These are phyloP conservation scores for Silurus meridionalis DNA, from an alignment of 2,113 vertebrate genomes.

Conservation along the genomic window DNA sequence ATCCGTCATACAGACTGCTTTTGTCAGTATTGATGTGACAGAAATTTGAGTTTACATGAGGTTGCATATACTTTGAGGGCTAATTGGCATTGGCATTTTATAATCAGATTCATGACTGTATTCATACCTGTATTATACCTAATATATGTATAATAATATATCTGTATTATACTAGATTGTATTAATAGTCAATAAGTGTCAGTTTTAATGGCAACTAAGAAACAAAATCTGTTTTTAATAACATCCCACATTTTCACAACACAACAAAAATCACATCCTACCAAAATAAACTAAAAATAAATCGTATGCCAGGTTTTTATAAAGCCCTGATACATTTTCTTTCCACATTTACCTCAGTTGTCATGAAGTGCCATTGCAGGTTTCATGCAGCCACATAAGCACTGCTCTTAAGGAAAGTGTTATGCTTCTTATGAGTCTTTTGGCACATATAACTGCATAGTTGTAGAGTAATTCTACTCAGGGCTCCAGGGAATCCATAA, in stretches of 20 bases:
- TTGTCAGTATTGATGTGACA: not conserved
- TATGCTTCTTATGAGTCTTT: not conserved
- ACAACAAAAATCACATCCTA: not conserved
- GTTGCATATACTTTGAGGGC: not conserved
- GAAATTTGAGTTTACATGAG: not conserved
- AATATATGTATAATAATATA: too few species aligned
- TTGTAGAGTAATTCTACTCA: not conserved
- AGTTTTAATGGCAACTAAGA: not conserved
- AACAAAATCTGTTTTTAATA: not conserved
- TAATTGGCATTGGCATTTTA: not conserved
- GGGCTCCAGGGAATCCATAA: constrained; percentile 10
- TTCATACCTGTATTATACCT: too few species aligned
- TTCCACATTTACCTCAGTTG: not conserved
- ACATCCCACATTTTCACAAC: not conserved
- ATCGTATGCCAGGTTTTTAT: not conserved
- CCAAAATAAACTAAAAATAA: not conserved
- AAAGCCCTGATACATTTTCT: not conserved
- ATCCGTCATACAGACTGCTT: not conserved
- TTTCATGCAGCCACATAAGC: not conserved
- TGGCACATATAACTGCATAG: not conserved
- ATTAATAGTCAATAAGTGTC: not conserved
- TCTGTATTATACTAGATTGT: too few species aligned
- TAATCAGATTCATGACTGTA: not conserved
- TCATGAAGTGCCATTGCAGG: not conserved
- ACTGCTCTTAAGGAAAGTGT: not conserved